Conservation (phyloP, 2,888 invertebrate genomes). For the Spisula subtruncata region DNA sequence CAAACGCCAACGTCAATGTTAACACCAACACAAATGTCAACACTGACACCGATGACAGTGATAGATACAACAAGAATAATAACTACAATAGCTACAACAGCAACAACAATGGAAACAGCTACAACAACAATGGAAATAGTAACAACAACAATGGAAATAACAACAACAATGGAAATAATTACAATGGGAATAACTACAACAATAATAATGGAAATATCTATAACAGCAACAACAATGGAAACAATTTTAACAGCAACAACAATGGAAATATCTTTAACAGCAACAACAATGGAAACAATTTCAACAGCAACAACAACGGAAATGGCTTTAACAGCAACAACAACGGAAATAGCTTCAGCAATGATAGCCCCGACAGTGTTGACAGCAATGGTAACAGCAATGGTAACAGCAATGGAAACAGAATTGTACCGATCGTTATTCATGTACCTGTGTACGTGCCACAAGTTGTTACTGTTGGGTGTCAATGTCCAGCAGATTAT, state of each 20-base stretch:
- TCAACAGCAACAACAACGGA: background rate
- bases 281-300: background rate
- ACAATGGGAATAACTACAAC: slow-evolving; percentile 39
- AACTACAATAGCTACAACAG: background rate
- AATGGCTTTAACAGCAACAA: background rate
- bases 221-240: background rate
- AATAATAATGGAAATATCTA: background rate
- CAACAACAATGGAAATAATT: slow-evolving; percentile 44
- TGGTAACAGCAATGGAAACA: background rate
- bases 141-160: slow-evolving; percentile 37
- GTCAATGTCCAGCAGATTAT: background rate
- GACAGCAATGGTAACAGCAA: background rate
- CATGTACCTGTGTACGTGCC: background rate
- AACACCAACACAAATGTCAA: background rate
- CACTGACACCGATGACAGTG: background rate
- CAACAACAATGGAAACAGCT: background rate
- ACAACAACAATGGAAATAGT: slow-evolving; percentile 42
- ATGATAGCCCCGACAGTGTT: too few species aligned
- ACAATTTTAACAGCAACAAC: background rate
- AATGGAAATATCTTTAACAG: background rate
- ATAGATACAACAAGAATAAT: background rate
- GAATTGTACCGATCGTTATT: background rate
- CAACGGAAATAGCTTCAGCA: background rate
- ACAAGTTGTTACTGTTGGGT: background rate
- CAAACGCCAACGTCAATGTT: too few species aligned